These are phyloP conservation scores for Ramphastos sulfuratus DNA, from an alignment of 2,113 vertebrate genomes.

Conservation along the genomic window DNA sequence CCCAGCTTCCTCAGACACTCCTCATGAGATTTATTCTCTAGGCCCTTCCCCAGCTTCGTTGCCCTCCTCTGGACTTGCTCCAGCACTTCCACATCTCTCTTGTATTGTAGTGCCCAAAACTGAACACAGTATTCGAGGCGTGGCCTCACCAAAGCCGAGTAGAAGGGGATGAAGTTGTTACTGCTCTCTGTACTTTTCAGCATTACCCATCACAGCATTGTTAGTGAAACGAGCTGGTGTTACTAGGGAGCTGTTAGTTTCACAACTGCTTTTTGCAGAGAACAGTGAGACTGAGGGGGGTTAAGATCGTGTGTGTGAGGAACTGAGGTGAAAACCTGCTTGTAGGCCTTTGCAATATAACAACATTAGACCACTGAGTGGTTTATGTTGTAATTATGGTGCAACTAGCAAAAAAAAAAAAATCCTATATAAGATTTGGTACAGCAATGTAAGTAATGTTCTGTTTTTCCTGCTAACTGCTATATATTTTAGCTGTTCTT, in stretches of 20 bases:
- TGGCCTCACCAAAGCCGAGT: too few relatives aligned
- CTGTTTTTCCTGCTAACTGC: background rate
- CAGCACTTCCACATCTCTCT: too few relatives aligned
- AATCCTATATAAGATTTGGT: rapidly evolving
- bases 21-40: too few relatives aligned
- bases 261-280: background rate
- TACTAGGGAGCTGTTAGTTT: background rate
- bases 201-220: background rate
- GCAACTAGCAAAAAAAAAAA: background rate
- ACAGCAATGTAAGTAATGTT: background rate
- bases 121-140: too few relatives aligned
- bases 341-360: background rate
- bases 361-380: background rate
- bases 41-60: too few relatives aligned
- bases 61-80: too few relatives aligned
- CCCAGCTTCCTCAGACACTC: too few relatives aligned
- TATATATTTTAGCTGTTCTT: background rate
- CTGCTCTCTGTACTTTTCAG: background rate
- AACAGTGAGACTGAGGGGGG: background rate
- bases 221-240: background rate
- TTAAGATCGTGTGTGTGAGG: background rate
- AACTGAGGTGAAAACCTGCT: background rate
- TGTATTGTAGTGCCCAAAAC: too few relatives aligned
- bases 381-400: background rate
- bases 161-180: too few relatives aligned